Percentiles rank a stretch among this genome's conserved stretches.
phyloP scores from a whole-genome alignment of 2,888 invertebrate species.

The Crocallis elinguaria region DNA sequence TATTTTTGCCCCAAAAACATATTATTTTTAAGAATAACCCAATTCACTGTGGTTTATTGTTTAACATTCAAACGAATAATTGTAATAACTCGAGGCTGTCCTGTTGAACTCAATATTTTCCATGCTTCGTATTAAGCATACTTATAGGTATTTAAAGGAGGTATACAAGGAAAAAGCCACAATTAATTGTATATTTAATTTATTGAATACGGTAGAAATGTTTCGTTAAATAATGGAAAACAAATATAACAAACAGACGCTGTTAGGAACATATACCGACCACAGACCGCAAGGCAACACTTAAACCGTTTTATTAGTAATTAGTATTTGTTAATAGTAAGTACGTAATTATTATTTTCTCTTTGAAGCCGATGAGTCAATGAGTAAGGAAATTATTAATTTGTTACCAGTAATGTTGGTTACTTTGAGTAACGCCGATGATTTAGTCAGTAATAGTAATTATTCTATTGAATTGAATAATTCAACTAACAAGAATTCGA shows the following conservation, averaged over 20 bases:
- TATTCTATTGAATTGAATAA: no score
- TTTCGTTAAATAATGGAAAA: conserved; percentile 81
- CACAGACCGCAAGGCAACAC: conserved; percentile 52
- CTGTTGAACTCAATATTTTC: background rate
- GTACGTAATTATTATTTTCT: background rate
- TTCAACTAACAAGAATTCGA: no score
- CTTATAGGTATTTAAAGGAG: background rate
- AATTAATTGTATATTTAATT: conserved; percentile 83
- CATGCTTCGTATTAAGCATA: no score
- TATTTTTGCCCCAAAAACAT: no score
- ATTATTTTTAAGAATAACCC: no score
- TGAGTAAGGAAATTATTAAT: no score
- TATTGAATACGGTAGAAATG: conserved; percentile 85
- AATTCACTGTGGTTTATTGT: no score
- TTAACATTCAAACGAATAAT: no score
- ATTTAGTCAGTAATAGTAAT: no score
- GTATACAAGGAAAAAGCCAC: conserved; percentile 36
- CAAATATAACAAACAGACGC: conserved; percentile 81
- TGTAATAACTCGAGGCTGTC: no score
- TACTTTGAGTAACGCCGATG: no score
- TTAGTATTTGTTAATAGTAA: background rate
- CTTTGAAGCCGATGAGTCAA: background rate
- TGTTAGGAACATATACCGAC: conserved; percentile 84
- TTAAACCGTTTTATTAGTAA: conserved; percentile 22
- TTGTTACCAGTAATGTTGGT: no score